Evolutionary conservation across 2,113 vertebrate genomes (phyloP), one percentile per base, ranked within the genome.

Genomic region (Zapornia atra): DNA sequence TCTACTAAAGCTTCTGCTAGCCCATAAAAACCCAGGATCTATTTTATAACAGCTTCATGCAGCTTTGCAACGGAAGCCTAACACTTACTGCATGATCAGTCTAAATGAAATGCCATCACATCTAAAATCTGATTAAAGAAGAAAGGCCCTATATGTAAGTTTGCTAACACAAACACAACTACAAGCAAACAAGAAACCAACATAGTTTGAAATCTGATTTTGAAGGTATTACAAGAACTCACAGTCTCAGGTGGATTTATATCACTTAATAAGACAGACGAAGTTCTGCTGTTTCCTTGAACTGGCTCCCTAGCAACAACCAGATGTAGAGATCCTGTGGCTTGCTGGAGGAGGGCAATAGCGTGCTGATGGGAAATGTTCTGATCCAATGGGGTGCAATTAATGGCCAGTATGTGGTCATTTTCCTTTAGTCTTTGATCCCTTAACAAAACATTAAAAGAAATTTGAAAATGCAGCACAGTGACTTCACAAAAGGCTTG

Each of bases 341-440:
- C 96, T 89, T 99, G 98, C 97, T 99, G 99, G 94, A 99, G 98
- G 71, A 99, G 96, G 17, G 98, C 94, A 56, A 99, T 98, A 3
- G 99, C 99, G 96, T 99, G 98, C 96, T 99, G 99, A 95, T 99
- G 99, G 85, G 98, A 99, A 95, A 99, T 91, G 60, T 97, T 98
- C 85, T 98, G 96, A 96, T 99, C 99, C 98, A 99, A 97, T 65
- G 98, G 98, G 18, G 96, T 98, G 77, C 98, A 98, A 84, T 99
- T 99, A 79, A 99, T 99, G 88, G 99, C 99, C 98, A 99, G 95
- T 96, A 99, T 99, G 94, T 99, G 99, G 97, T 99, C 99, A 75
- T 98, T 98, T 96, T 99, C 99, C 96, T 97, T 98, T 40, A 99
- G 97, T 64, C 98, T 97, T 63, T 99, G 99, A 97, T 99, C 99